A percentile compares a stretch with the other conserved stretches of the same genome.
These are phyloP conservation scores for Brachionichthys hirsutus DNA, from an alignment of 2,113 vertebrate genomes.

Conservation along the genomic window DNA sequence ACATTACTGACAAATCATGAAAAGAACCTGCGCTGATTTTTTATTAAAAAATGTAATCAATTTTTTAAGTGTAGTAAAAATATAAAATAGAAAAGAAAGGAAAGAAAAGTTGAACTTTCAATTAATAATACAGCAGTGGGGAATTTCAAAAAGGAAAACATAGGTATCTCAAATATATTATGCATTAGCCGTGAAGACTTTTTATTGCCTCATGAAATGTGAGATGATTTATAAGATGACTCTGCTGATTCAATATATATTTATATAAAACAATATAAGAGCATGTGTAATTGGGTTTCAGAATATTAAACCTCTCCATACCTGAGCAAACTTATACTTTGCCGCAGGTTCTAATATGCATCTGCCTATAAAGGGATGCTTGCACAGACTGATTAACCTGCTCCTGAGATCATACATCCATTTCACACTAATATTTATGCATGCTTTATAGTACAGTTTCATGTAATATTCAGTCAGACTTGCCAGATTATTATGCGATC, in stretches of 20 bases:
- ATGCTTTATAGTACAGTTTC: conserved; percentile 4
- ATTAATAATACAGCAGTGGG: too few relatives aligned
- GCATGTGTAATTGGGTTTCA: conserved; percentile 64
- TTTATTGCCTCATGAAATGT: conserved; percentile 59
- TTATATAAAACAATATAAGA: conserved; percentile 62
- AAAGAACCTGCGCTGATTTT: not conserved
- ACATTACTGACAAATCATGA: not conserved
- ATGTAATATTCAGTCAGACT: not conserved
- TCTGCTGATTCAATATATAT: conserved; percentile 61
- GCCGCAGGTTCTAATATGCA: conserved; percentile 44
- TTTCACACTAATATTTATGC: not conserved
- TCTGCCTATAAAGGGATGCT: conserved; percentile 42
- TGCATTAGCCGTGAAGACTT: conserved; percentile 35
- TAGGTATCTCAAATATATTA: conserved; percentile 33
- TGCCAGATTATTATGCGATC: too few relatives aligned
- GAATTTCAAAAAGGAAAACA: not conserved
- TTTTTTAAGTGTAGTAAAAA: too few relatives aligned
- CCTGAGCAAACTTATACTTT: conserved; percentile 57
- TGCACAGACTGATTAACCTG: conserved; percentile 50
- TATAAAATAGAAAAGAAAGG: too few relatives aligned
- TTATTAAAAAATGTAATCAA: too few relatives aligned
- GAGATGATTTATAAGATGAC: conserved; percentile 60
- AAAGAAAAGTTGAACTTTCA: too few relatives aligned
- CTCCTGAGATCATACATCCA: conserved; percentile 17
- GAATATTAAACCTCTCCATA: conserved; percentile 66